phyloP scores from a whole-genome alignment of 2,888 invertebrate genomes.

The Drosophila vallismaia region DNA sequence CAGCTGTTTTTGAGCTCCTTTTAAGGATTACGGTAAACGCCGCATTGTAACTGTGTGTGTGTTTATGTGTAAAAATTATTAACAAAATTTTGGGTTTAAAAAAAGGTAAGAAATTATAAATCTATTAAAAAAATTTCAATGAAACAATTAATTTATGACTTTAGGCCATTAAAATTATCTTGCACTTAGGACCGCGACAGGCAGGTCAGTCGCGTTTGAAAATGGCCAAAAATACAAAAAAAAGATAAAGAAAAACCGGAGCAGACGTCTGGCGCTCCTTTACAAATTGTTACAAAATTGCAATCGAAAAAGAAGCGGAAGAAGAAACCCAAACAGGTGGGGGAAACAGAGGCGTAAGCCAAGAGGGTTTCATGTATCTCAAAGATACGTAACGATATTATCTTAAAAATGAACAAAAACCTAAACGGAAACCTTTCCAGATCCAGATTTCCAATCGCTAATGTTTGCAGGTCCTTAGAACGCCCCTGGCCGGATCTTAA shows the following conservation, averaged over 20 bases:
- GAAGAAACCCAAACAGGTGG: background rate
- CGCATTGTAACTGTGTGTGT: background rate
- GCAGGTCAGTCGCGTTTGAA: constrained; percentile 20
- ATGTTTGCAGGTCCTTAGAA: background rate
- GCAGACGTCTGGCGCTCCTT: constrained; percentile 72
- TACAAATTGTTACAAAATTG: constrained; percentile 71
- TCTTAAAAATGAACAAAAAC: too few species aligned
- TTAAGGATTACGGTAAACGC: constrained; percentile 1
- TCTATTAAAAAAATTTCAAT: too few species aligned
- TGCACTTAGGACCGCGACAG: constrained; percentile 1
- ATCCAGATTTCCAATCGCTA: too few species aligned
- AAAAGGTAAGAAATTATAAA: background rate
- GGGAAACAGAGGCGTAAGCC: background rate
- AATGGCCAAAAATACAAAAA: constrained; percentile 27
- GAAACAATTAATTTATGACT: background rate
- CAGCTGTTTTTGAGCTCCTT: background rate
- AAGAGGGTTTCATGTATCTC: background rate
- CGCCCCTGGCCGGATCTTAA: background rate
- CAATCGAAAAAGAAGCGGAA: constrained; percentile 12
- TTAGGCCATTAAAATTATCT: constrained; percentile 1
- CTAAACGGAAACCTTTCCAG: too few species aligned
- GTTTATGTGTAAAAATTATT: background rate
- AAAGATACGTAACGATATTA: too few species aligned
- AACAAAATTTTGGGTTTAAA: background rate
- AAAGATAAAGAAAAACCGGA: constrained; percentile 83